phyloP scores from a whole-genome alignment of 2,888 invertebrate genomes.

The Patella pellucida region DNA sequence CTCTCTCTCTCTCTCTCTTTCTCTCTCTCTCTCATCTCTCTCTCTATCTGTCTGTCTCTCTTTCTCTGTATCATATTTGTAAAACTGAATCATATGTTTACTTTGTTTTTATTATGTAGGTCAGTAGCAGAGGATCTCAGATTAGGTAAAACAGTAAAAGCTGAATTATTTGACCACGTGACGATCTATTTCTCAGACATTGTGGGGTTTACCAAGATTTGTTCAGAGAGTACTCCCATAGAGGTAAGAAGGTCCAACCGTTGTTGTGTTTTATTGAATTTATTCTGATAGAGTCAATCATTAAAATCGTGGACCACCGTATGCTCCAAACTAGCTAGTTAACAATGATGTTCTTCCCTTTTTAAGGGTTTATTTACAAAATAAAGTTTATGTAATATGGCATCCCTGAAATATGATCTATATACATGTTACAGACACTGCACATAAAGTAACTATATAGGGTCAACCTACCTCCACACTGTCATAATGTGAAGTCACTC shows the following conservation, averaged over 20 bases:
- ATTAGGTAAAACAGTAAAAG: constrained; percentile 59
- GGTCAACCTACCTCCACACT: too few species aligned
- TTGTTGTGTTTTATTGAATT: neutral
- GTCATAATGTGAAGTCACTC: too few species aligned
- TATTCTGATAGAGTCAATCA: neutral
- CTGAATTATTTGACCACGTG: constrained; percentile 63
- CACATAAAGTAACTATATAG: too few species aligned
- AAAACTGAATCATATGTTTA: neutral
- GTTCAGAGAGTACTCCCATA: constrained; percentile 60
- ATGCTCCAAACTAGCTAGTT: too few species aligned
- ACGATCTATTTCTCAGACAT: constrained; percentile 66
- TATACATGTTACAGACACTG: too few species aligned
- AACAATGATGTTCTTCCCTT: too few species aligned
- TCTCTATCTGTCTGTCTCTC: neutral
- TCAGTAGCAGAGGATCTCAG: constrained; percentile 63
- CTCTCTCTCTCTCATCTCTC: neutral
- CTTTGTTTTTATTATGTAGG: constrained; percentile 37
- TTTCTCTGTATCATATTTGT: neutral
- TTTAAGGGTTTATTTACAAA: too few species aligned
- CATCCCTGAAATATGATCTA: too few species aligned
- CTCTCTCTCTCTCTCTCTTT: neutral
- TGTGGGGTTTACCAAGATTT: constrained; percentile 63
- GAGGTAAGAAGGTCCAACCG: constrained; percentile 38
- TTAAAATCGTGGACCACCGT: too few species aligned
- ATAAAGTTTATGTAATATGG: too few species aligned